A percentile compares a stretch with the other conserved stretches of the same genome.
phyloP scores from a whole-genome alignment of 1,140 invertebrate genomes.

The Sinonovacula constricta region DNA sequence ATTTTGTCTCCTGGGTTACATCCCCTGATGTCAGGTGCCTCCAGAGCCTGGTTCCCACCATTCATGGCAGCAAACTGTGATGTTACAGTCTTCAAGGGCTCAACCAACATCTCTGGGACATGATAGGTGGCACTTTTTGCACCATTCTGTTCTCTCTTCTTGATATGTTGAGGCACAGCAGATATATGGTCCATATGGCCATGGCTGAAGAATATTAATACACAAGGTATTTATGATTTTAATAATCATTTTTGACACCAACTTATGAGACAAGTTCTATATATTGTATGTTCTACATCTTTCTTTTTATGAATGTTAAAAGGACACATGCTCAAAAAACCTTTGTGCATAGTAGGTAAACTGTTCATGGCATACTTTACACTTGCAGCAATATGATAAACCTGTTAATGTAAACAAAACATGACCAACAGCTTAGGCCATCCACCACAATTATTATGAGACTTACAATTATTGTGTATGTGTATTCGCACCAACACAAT shows the following conservation, averaged over 20 bases:
- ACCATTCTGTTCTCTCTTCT: conserved; percentile 59
- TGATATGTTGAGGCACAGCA: conserved; percentile 63
- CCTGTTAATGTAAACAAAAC: too few relatives aligned
- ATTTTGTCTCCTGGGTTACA: conserved; percentile 50
- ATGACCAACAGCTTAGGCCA: too few relatives aligned
- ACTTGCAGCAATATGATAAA: too few relatives aligned
- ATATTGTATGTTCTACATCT: neutral
- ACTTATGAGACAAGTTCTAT: neutral
- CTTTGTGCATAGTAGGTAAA: too few relatives aligned
- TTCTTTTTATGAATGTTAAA: too few relatives aligned
- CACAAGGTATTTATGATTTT: neutral
- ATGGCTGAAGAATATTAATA: conserved; percentile 64
- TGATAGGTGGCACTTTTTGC: conserved; percentile 62
- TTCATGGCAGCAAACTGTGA: conserved; percentile 49
- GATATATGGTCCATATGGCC: conserved; percentile 73
- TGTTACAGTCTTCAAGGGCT: conserved; percentile 49
- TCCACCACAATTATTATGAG: too few relatives aligned
- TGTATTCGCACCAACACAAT: too few relatives aligned
- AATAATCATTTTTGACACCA: neutral
- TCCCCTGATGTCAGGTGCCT: conserved; percentile 52
- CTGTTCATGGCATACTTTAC: too few relatives aligned
- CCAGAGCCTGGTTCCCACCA: conserved; percentile 44
- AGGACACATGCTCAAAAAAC: too few relatives aligned
- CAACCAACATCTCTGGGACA: conserved; percentile 60
- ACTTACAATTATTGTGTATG: too few relatives aligned